Evolutionary conservation across 2,797 vertebrate species (phyloP).

Genomic region (Microctenopoma lineatum): DNA sequence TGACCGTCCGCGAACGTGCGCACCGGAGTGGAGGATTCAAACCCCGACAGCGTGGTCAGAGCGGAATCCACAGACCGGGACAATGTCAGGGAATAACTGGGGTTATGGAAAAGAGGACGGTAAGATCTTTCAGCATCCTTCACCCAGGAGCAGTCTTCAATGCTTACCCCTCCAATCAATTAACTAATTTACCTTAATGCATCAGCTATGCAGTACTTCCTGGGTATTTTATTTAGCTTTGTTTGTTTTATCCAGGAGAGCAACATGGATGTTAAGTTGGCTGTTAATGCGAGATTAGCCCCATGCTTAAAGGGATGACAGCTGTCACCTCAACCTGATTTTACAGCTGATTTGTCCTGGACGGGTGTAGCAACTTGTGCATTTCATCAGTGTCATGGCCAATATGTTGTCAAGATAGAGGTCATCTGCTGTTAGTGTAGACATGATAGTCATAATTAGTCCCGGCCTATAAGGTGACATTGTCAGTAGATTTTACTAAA

Average conservation of each 20-base stretch:
- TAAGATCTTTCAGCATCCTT: conserved; percentile 75
- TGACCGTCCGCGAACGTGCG: conserved; percentile 29
- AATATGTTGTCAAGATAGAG: neutral
- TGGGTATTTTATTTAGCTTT: neutral
- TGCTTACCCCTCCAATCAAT: neutral
- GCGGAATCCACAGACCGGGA: conserved; percentile 21
- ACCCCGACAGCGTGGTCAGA: neutral
- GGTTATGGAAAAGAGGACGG: conserved; percentile 94
- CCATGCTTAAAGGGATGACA: conserved; percentile 55
- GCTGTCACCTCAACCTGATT: conserved; percentile 34
- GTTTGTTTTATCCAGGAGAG: conserved; percentile 15
- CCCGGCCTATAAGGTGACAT: neutral
- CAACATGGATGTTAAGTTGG: conserved; percentile 24
- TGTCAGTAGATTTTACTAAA: neutral
- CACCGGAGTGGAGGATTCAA: conserved; percentile 1
- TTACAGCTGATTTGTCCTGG: neutral
- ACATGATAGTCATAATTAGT: neutral
- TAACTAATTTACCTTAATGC: neutral
- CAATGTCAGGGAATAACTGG: conserved; percentile 92
- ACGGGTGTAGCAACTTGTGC: neutral
- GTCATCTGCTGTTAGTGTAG: neutral
- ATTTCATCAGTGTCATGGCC: neutral
- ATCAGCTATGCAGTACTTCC: no score
- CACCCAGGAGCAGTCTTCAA: neutral
- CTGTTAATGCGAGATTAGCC: conserved; percentile 78